A percentile compares a stretch with the other conserved stretches of the same genome.
Evolutionary conservation across 2,888 invertebrate species (phyloP).

Genomic region (Rhingia campestris): DNA sequence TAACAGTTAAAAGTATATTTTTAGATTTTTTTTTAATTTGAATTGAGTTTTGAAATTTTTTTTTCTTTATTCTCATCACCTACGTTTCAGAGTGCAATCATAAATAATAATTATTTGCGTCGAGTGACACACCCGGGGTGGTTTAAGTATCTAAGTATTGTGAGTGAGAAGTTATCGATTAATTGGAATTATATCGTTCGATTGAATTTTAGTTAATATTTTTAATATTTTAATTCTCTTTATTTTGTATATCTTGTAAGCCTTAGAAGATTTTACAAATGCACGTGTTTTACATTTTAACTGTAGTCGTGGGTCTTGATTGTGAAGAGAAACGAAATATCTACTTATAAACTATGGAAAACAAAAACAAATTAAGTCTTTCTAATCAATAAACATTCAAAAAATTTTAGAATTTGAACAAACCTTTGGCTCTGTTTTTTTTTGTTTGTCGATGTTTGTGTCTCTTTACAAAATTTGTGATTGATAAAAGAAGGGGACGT

Average conservation of each 20-base stretch:
- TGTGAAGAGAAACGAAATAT: background rate
- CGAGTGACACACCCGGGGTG: slow-evolving; percentile 47
- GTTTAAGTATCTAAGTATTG: slow-evolving; percentile 48
- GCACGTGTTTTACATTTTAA: background rate
- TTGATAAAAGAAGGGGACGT: no score
- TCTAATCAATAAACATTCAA: background rate
- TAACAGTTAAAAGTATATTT: slow-evolving; percentile 23
- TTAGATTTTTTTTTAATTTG: slow-evolving; percentile 42
- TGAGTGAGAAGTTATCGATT: slow-evolving; percentile 61
- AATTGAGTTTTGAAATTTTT: slow-evolving; percentile 56
- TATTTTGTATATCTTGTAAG: slow-evolving; percentile 46
- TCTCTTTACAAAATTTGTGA: no score
- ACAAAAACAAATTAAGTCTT: background rate
- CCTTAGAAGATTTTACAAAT: slow-evolving; percentile 15
- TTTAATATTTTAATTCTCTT: background rate
- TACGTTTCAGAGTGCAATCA: slow-evolving; percentile 69
- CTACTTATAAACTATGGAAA: background rate
- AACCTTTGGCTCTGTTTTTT: background rate
- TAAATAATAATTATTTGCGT: slow-evolving; percentile 40
- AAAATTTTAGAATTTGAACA: background rate
- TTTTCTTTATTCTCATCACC: slow-evolving; percentile 34
- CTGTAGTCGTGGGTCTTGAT: background rate
- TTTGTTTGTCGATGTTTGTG: no score
- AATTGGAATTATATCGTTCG: slow-evolving; percentile 34
- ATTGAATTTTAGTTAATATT: slow-evolving; percentile 14